A percentile compares a stretch with the other conserved stretches of the same genome.
These are phyloP conservation scores for Scaptomyza reducta DNA, from an alignment of 2,888 invertebrate genomes.

Conservation along the genomic window DNA sequence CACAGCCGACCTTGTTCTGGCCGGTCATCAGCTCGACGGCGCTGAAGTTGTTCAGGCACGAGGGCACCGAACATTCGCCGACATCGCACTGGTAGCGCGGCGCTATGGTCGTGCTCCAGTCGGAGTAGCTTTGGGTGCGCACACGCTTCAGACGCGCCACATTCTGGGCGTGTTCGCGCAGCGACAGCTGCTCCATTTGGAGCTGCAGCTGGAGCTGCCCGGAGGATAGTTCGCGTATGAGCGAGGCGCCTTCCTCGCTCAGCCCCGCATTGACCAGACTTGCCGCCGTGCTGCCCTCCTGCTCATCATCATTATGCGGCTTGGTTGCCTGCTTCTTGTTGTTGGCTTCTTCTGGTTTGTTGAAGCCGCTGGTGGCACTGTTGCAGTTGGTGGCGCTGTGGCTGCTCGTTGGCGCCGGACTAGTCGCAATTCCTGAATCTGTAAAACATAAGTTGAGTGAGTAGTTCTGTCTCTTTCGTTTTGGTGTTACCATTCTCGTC, in stretches of 20 bases:
- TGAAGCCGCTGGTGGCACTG: slow-evolving; percentile 3
- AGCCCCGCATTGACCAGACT: slow-evolving; percentile 79
- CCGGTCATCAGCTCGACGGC: slow-evolving; percentile 95
- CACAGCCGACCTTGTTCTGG: slow-evolving; percentile 96
- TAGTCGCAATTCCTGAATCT: slow-evolving; percentile 84
- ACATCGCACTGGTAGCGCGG: slow-evolving; percentile 90
- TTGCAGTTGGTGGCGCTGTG: not conserved
- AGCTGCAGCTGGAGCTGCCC: slow-evolving; percentile 40
- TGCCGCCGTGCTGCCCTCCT: slow-evolving; percentile 47
- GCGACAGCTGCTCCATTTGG: slow-evolving; percentile 28
- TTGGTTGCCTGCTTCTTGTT: not conserved
- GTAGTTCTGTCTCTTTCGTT: no score
- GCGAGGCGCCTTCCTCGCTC: slow-evolving; percentile 81
- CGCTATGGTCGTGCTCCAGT: slow-evolving; percentile 86
- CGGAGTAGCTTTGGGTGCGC: slow-evolving; percentile 83
- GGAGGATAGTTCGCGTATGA: slow-evolving; percentile 74
- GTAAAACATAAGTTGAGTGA: not conserved
- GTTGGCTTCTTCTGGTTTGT: slow-evolving; percentile 17
- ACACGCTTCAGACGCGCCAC: slow-evolving; percentile 71
- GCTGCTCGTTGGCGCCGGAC: slow-evolving; percentile 79
- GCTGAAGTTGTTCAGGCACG: slow-evolving; percentile 96
- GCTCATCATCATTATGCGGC: not conserved
- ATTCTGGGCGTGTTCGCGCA: slow-evolving; percentile 23
- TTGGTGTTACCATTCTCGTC: slow-evolving; percentile 84
- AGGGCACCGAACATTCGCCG: slow-evolving; percentile 92